Base-by-base conservation (phyloP, 2,113 vertebrate species). In the Podiceps cristatus region DNA sequence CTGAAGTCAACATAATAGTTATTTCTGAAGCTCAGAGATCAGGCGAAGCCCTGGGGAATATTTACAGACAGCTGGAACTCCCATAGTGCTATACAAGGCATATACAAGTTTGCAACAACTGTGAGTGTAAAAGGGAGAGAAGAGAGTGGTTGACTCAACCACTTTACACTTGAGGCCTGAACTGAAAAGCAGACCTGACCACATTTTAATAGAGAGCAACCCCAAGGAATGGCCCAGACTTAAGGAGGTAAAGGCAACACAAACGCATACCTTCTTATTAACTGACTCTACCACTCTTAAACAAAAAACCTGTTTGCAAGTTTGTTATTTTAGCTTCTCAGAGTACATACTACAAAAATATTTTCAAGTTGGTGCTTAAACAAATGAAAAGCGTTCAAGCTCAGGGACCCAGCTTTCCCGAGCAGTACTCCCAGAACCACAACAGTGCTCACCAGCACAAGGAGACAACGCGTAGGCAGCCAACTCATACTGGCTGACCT, bases 151-250 rank as follows among this genome's bases (percentile, higher is more conserved):
- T 71, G 59, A 60, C 53, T 83, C 58, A 33, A 52, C 59, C 60
- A 45, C 52, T 80, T 88, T 31, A 52, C 22, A 58, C n/a, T 19
- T 17, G 22, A 74, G 81, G 50, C 28, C 49, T 44, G 47, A 76
- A 15, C 33, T 37, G 53, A 69, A 83, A 50, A 86, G 59, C 66
- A 90, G 58, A 74, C 33, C 23, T 55, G 45, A 33, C 7, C n/a
- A 52, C 0, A 0, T 17, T 16, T 40, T 5, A 55, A 56, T 1
- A 0, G 3, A 89, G 27, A 64, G n/a, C 44, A 68, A 68, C 4
- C 25, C 49, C 60, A 52, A 29, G 33, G 56, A 85, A 85, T 1
- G n/a, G 53, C 10, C 62, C 86, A 68, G n/a, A 81, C 27, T 24
- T 20, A 4, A 47, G 69, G 20, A 71, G 29, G 6, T 42, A 31